phyloP scores from a whole-genome alignment of 2,888 invertebrate genomes.

The Drosophila meridiana region DNA sequence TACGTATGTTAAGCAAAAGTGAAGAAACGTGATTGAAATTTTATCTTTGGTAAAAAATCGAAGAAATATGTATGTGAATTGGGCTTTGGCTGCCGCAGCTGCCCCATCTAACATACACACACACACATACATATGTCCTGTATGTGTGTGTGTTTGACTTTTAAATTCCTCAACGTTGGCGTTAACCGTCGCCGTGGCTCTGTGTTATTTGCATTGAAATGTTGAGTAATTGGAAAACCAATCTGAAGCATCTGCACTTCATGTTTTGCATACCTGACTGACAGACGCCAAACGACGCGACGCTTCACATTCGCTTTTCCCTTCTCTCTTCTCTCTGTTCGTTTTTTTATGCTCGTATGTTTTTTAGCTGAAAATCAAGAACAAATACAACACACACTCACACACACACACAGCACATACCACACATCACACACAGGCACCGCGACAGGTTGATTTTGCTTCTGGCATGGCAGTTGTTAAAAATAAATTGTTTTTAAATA shows the following conservation, averaged over 20 bases:
- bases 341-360: conserved; percentile 5
- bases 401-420: conserved; percentile 1
- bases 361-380: conserved; percentile 53
- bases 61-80: conserved; percentile 62
- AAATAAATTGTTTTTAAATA: conserved; percentile 80
- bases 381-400: conserved; percentile 25
- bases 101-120: conserved; percentile 30
- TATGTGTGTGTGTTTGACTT: conserved; percentile 38
- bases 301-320: conserved; percentile 7
- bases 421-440: conserved; percentile 28
- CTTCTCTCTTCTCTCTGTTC: not conserved
- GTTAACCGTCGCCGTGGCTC: conserved; percentile 66
- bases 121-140: not conserved
- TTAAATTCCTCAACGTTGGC: conserved; percentile 71
- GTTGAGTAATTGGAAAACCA: conserved; percentile 81
- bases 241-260: conserved; percentile 80
- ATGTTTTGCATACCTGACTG: conserved; percentile 76
- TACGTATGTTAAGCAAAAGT: conserved; percentile 55
- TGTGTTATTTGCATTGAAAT: conserved; percentile 79
- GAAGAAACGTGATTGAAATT: conserved; percentile 79
- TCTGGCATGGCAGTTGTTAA: conserved; percentile 70
- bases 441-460: conserved; percentile 72
- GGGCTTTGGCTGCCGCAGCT: conserved; percentile 38
- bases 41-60: conserved; percentile 73
- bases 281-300: conserved; percentile 42